Evolutionary conservation across 1,140 invertebrate species (phyloP).

Genomic region (Ceratina australensis): DNA sequence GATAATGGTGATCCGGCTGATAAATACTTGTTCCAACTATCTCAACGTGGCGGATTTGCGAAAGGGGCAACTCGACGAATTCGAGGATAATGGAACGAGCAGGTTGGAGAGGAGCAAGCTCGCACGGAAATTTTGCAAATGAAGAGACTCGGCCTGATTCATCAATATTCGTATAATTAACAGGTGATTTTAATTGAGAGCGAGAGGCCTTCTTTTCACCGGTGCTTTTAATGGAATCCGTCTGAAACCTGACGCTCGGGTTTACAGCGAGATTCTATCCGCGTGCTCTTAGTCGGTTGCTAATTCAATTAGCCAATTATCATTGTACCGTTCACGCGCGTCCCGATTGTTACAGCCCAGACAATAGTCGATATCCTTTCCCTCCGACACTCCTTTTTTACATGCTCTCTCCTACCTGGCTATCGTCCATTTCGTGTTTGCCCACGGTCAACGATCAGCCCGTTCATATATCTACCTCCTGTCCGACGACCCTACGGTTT

Average conservation of each 20-base stretch:
- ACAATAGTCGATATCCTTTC: conserved; percentile 36
- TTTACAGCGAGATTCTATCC: conserved; percentile 20
- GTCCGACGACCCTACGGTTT: not conserved
- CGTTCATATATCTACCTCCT: conserved; percentile 12
- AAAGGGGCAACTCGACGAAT: not conserved
- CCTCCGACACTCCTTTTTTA: conserved; percentile 24
- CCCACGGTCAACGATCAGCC: conserved; percentile 14
- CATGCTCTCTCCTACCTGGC: not conserved
- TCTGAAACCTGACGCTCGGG: conserved; percentile 7
- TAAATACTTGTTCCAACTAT: conserved; percentile 3
- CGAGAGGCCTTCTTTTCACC: not conserved
- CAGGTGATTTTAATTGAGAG: conserved; percentile 43
- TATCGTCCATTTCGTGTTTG: conserved; percentile 34
- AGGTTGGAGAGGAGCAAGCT: too few relatives aligned
- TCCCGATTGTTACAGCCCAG: conserved; percentile 54
- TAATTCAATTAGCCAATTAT: conserved; percentile 44
- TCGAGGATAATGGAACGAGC: not conserved
- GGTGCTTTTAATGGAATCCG: conserved; percentile 34
- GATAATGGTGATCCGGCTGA: not conserved
- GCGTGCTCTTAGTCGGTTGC: not conserved
- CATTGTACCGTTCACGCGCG: conserved; percentile 52
- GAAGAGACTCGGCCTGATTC: not conserved
- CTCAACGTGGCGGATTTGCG: not conserved
- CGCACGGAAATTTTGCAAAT: too few relatives aligned
- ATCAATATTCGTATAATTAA: conserved; percentile 43